phyloP scores from a whole-genome alignment of 2,113 vertebrate genomes.

The Morone chrysops region DNA sequence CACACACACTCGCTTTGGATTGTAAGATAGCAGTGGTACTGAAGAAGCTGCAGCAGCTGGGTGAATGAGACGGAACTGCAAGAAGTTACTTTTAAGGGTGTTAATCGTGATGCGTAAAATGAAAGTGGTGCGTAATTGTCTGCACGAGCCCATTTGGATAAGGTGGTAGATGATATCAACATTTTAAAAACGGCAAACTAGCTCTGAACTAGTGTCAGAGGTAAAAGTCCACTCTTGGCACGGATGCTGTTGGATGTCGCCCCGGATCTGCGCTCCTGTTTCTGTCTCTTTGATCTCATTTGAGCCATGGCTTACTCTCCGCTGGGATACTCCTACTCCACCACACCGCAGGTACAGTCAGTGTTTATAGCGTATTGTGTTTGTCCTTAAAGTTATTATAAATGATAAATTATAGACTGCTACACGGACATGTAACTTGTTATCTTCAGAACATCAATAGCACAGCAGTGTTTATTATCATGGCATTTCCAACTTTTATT shows the following conservation, averaged over 20 bases:
- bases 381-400: not conserved
- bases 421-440: not conserved
- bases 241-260: constrained; percentile 67
- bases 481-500: not conserved
- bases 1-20: constrained; percentile 26
- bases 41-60: constrained; percentile 14
- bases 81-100: constrained; percentile 47
- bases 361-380: not conserved
- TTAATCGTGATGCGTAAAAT: constrained; percentile 48
- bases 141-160: constrained; percentile 30
- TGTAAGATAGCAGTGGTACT: constrained; percentile 22
- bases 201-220: constrained; percentile 25
- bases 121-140: constrained; percentile 61
- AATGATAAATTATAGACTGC: too few species aligned
- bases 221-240: not conserved
- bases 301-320: constrained; percentile 96
- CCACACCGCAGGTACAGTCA: constrained; percentile 92
- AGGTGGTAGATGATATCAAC: not conserved
- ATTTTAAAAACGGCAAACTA: not conserved
- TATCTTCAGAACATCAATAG: not conserved
- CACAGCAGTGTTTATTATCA: not conserved
- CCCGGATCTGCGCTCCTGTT: constrained; percentile 43
- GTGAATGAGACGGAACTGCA: constrained; percentile 13
- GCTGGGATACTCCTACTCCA: constrained; percentile 95
- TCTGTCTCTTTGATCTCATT: constrained; percentile 53